Base-by-base conservation (phyloP, 2,888 invertebrate genomes). In the Ametastegia equiseti region DNA sequence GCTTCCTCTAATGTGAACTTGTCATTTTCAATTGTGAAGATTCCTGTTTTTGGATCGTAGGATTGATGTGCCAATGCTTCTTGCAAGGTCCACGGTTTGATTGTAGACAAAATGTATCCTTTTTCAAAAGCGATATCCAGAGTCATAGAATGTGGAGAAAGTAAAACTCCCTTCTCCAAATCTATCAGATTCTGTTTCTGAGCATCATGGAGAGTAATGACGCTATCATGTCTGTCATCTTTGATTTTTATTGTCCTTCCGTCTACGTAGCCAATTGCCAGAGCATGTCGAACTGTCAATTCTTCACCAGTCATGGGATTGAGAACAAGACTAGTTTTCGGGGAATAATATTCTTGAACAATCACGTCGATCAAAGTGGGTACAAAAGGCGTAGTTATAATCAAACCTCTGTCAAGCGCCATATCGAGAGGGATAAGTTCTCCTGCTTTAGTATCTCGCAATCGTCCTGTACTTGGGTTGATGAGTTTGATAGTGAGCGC, bases 21-120 rank as follows among this genome's bases (percentile, higher is more conserved):
- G 75, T 94, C 94, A 33, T 95, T 94, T 83, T 96, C 95, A 81
- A 96, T 94, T 4, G 94, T 94, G 83, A 96, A 94, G 78, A 95
- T 94, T 0, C 97, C 97, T 2, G 95, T 95, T 84, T 94, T 94
- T 3, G 95, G 94, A 88, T 97, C 95, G 89, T 97, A 97, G 57
- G 96, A 94, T 83, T 96, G 96, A 91, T 97, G 95, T 36, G 97
- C 95, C 80, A 97, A 92, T 15, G 97, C 96, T 92, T 97, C 97
- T 90, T 97, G 97, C 82, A 97, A 92, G 0, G 97, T 96, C 94
- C 96, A 95, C 0, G 97, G 97, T 87, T 96, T 95, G 80, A 95
- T 94, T 42, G 96, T 96, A 87, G 96, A 96, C 42, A 97, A 92
- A 60, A 97, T 93, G 89, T 96, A 96, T 7, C 97, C 97, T 89